phyloP scores from a whole-genome alignment of 1,140 invertebrate species.

The Eurosta solidaginis region DNA sequence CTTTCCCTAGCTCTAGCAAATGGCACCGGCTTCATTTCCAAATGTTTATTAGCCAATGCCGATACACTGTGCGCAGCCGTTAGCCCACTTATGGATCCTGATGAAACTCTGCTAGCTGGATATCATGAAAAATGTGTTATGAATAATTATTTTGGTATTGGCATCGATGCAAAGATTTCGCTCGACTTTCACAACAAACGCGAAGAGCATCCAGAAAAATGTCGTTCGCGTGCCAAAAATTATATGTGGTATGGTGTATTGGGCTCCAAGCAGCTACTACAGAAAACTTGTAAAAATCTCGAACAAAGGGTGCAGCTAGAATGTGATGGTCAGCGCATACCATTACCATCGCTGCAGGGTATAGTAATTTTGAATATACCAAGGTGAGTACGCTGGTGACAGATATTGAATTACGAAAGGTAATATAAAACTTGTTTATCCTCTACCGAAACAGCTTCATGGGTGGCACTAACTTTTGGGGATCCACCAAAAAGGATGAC shows the following conservation, averaged over 20 bases:
- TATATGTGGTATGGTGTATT: constrained; percentile 98
- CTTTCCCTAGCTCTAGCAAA: constrained; percentile 69
- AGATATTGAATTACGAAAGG: neutral
- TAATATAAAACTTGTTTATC: neutral
- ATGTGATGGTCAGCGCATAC: constrained; percentile 90
- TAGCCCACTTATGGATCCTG: constrained; percentile 89
- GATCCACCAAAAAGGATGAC: constrained; percentile 84
- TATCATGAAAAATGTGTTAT: constrained; percentile 95
- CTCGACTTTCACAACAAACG: constrained; percentile 97
- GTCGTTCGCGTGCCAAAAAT: constrained; percentile 89
- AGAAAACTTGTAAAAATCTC: constrained; percentile 94
- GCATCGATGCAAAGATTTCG: constrained; percentile 97
- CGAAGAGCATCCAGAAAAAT: constrained; percentile 98
- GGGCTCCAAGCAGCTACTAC: constrained; percentile 88
- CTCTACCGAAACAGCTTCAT: constrained; percentile 75
- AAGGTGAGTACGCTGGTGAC: constrained; percentile 31
- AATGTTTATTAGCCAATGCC: constrained; percentile 93
- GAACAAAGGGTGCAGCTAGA: constrained; percentile 93
- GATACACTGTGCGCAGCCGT: constrained; percentile 94
- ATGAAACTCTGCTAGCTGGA: constrained; percentile 87
- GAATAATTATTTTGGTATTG: constrained; percentile 99
- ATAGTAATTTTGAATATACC: constrained; percentile 98
- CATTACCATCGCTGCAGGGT: constrained; percentile 90
- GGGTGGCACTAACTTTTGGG: constrained; percentile 99
- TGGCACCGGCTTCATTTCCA: constrained; percentile 81